These are phyloP conservation scores for Nerophis ophidion DNA, from an alignment of 2,113 vertebrate genomes.

Conservation along the genomic window DNA sequence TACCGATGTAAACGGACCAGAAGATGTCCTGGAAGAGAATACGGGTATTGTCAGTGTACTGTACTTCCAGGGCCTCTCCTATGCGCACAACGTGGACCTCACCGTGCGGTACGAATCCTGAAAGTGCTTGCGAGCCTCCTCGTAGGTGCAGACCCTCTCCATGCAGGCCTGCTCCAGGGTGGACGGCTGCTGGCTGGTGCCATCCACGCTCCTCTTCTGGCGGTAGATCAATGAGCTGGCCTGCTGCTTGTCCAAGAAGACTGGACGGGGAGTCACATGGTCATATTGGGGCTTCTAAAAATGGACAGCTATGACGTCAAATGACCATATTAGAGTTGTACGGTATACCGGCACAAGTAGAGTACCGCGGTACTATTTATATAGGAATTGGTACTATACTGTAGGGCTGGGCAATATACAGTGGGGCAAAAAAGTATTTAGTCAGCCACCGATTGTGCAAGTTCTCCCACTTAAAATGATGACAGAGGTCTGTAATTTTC, in stretches of 20 bases:
- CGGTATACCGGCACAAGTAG: too few relatives aligned
- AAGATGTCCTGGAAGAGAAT: conserved; percentile 71
- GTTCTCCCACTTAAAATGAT: too few relatives aligned
- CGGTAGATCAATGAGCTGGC: conserved; percentile 63
- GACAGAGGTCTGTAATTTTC: too few relatives aligned
- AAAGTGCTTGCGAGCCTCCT: conserved; percentile 80
- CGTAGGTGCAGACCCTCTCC: conserved; percentile 81
- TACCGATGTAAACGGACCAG: conserved; percentile 76
- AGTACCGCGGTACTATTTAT: too few relatives aligned
- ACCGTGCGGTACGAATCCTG: conserved; percentile 77
- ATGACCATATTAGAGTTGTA: too few relatives aligned
- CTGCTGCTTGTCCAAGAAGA: conserved; percentile 68
- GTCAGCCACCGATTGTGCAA: too few relatives aligned
- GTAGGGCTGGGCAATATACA: too few relatives aligned
- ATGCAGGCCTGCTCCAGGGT: conserved; percentile 79
- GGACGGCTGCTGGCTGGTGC: conserved; percentile 19
- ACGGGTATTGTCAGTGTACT: background rate
- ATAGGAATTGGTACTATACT: too few relatives aligned
- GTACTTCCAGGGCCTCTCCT: background rate
- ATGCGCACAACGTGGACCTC: conserved; percentile 31
- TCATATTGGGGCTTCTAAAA: background rate
- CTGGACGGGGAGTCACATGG: conserved; percentile 20
- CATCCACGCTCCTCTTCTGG: conserved; percentile 55
- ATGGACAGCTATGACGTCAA: too few relatives aligned
- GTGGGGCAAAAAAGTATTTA: too few relatives aligned